Base-by-base conservation (phyloP, 2,888 invertebrate species). In the Protula sp. region DNA sequence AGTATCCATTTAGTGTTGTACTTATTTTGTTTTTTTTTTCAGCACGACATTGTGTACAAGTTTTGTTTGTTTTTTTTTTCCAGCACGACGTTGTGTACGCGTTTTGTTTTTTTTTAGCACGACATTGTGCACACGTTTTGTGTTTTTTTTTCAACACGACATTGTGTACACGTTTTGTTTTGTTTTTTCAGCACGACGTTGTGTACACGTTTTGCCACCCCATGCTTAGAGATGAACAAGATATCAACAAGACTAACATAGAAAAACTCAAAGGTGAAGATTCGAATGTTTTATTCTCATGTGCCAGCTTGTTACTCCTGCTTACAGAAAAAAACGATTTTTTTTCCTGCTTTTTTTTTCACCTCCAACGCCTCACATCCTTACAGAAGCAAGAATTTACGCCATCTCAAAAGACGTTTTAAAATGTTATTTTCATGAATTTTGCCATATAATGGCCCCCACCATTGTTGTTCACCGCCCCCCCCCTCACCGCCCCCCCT, bases 201-300 rank as follows among this genome's bases (percentile, higher is more conserved):
- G 94, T 99, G 0, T 98, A 98, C 80, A 99, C 98, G 0, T 99
- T 99, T 85, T 98, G 98, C 84, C 99, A 99, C 83, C 94, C 97
- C 1, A 82, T 98, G 65, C 83, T 95, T 64, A 84, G 97, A 66
- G 98, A 98, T 82, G 94, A 95, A 82, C 92, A 94, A 79, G 91
- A 91, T 14, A 60, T 60, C 26, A 64, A 59, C 57, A 74, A 67
- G 48, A 54, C 59, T 38, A 63, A 68, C 60, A 47, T 65, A 26
- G 59, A 54, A 47, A 71, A 67, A 59, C 61, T 70, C 54, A 66
- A 69, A 66, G 68, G 72, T 72, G 56, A 52, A 54, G 22, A 19
- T 50, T 30, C 14, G 19, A 59, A 14, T 38, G 29, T 45, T 1
- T 2, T 19, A 5, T 14, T 14, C 19, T 54, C 24, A 45, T 30